A percentile compares a stretch with the other conserved stretches of the same genome.
These are phyloP conservation scores for Centruroides vittatus DNA, from an alignment of 1,140 invertebrate genomes.

Conservation along the genomic window DNA sequence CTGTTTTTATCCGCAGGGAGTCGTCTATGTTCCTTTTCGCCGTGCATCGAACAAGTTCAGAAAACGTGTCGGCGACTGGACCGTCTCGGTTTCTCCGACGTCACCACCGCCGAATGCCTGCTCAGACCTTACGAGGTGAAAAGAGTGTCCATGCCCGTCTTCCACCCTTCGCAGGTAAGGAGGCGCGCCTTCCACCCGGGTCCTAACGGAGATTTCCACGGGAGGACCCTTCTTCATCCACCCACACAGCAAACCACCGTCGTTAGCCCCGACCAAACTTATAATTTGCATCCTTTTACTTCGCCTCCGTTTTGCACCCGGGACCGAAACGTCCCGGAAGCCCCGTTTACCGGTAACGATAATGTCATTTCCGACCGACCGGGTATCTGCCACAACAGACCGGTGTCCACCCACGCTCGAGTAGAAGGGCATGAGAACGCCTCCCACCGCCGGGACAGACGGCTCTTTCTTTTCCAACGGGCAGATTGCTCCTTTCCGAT, in stretches of 20 bases:
- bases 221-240: not conserved
- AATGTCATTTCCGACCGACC: too few species aligned
- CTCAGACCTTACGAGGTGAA: slow-evolving; percentile 65
- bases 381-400: too few species aligned
- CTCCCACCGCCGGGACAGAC: not conserved
- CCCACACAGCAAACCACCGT: not conserved
- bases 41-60: slow-evolving; percentile 96
- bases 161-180: slow-evolving; percentile 2
- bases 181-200: not conserved
- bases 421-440: too few species aligned
- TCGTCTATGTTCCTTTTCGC: slow-evolving; percentile 89
- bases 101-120: slow-evolving; percentile 75
- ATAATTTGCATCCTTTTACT: too few species aligned
- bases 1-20: slow-evolving; percentile 47
- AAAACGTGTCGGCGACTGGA: slow-evolving; percentile 55
- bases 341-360: too few species aligned
- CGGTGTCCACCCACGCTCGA: too few species aligned
- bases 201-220: not conserved
- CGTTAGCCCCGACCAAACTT: too few species aligned
- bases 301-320: too few species aligned
- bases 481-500: too few species aligned
- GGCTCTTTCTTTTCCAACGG: too few species aligned
- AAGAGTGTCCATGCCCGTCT: slow-evolving; percentile 36
- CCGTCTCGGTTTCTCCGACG: slow-evolving; percentile 59
- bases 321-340: too few species aligned